Percentiles rank a stretch among this genome's conserved stretches.
Evolutionary conservation across 2,888 invertebrate genomes (phyloP).

Genomic region (Drosophila longiperda): DNA sequence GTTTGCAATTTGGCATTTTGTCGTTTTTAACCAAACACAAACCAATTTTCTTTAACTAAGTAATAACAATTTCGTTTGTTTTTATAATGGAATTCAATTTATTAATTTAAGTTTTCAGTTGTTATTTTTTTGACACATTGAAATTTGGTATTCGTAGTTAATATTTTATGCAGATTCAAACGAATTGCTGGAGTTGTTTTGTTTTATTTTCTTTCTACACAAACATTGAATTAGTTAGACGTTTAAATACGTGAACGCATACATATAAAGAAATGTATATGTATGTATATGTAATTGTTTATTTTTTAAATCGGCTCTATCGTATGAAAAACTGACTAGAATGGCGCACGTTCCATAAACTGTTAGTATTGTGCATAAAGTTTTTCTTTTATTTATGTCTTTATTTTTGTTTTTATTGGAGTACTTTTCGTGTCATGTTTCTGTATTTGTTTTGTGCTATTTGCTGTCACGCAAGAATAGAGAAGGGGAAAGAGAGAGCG

Average conservation of each 20-base stretch:
- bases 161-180: slow-evolving; percentile 38
- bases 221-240: slow-evolving; percentile 68
- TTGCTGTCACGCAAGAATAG: slow-evolving; percentile 4
- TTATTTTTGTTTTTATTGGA: background rate
- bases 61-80: background rate
- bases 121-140: slow-evolving; percentile 72
- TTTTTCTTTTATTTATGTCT: slow-evolving; percentile 9
- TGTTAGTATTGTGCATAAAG: slow-evolving; percentile 14
- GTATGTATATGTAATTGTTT: slow-evolving; percentile 15
- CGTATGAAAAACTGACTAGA: slow-evolving; percentile 51
- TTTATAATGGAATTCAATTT: slow-evolving; percentile 62
- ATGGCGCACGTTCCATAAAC: slow-evolving; percentile 26
- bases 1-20: too few species aligned
- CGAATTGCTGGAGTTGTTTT: slow-evolving; percentile 32
- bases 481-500: slow-evolving; percentile 2
- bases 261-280: slow-evolving; percentile 20
- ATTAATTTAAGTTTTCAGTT: slow-evolving; percentile 61
- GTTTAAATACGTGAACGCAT: slow-evolving; percentile 58
- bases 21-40: background rate
- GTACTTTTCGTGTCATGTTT: slow-evolving; percentile 13
- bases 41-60: background rate
- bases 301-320: slow-evolving; percentile 34
- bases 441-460: slow-evolving; percentile 50
- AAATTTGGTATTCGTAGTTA: slow-evolving; percentile 65
- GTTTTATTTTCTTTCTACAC: slow-evolving; percentile 27